These are phyloP conservation scores for Erpobdella octoculata DNA, from an alignment of 2,888 invertebrate genomes.

Conservation along the genomic window DNA sequence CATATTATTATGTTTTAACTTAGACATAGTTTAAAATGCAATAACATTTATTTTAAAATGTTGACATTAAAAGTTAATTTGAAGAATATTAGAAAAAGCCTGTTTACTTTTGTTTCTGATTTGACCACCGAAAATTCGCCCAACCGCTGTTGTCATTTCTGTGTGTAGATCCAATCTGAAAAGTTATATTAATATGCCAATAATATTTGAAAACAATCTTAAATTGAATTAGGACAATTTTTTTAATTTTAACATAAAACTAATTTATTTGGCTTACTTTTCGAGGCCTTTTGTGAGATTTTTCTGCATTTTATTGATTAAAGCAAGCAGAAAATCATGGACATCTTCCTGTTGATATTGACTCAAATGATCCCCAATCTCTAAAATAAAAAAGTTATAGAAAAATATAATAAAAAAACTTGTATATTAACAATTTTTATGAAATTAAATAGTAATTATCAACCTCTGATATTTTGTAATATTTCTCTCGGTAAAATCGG, in stretches of 20 bases:
- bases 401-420: not conserved
- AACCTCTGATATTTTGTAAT: too few species aligned
- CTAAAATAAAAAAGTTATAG: not conserved
- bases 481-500: slow-evolving; percentile 9
- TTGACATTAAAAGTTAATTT: too few species aligned
- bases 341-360: slow-evolving; percentile 13
- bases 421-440: not conserved
- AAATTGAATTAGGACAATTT: not conserved
- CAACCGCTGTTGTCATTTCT: slow-evolving; percentile 16
- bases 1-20: too few species aligned
- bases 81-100: too few species aligned
- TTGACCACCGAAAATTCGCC: slow-evolving; percentile 11
- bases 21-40: too few species aligned
- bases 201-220: not conserved
- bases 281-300: not conserved
- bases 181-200: not conserved
- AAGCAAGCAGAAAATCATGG: slow-evolving; percentile 19
- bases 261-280: not conserved
- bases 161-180: slow-evolving; percentile 4
- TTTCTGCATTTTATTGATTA: slow-evolving; percentile 3
- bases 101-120: slow-evolving; percentile 17
- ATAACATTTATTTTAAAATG: too few species aligned
- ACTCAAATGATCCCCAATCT: not conserved
- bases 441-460: not conserved
- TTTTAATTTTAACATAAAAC: too few species aligned